These are phyloP conservation scores for Dicerorhinus sumatrensis DNA, from an alignment of 2,113 vertebrate genomes.

Conservation along the genomic window DNA sequence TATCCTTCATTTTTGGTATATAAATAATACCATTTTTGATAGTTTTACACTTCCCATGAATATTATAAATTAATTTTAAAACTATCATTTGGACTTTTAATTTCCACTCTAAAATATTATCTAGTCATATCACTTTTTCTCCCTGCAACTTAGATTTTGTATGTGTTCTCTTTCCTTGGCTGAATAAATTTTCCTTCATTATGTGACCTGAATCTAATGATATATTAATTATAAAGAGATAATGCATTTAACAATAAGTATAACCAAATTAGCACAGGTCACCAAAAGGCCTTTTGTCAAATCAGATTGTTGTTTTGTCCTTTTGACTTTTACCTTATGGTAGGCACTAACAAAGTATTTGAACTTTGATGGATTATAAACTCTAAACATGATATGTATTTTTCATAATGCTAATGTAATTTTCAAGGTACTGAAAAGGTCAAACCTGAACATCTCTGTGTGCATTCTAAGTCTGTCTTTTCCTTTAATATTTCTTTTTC, in stretches of 20 bases:
- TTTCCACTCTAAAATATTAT: slow-evolving; percentile 72
- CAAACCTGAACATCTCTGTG: slow-evolving; percentile 86
- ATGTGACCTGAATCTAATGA: slow-evolving; percentile 84
- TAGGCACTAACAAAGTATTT: slow-evolving; percentile 88
- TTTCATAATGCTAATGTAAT: slow-evolving; percentile 92
- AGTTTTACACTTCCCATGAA: slow-evolving; percentile 52
- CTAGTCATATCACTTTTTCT: slow-evolving; percentile 56
- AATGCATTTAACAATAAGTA: slow-evolving; percentile 88
- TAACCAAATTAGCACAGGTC: slow-evolving; percentile 88
- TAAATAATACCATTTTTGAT: slow-evolving; percentile 45
- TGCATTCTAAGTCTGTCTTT: slow-evolving; percentile 90
- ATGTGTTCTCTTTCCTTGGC: slow-evolving; percentile 75
- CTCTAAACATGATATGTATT: slow-evolving; percentile 89
- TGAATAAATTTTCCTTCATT: slow-evolving; percentile 83
- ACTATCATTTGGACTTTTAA: slow-evolving; percentile 64
- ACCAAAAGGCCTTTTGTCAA: slow-evolving; percentile 88
- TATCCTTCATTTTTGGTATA: slow-evolving; percentile 48
- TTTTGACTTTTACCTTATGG: slow-evolving; percentile 90
- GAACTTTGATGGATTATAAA: slow-evolving; percentile 89
- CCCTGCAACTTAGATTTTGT: slow-evolving; percentile 42
- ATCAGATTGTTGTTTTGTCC: slow-evolving; percentile 90
- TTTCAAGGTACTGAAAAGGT: slow-evolving; percentile 90
- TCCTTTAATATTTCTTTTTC: slow-evolving; percentile 91
- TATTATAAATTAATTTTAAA: slow-evolving; percentile 71
- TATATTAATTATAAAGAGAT: slow-evolving; percentile 88